Evolutionary conservation across 2,113 vertebrate species (phyloP), one percentile per base, ranked within the genome.

Genomic region (Pterocles orientalis): DNA sequence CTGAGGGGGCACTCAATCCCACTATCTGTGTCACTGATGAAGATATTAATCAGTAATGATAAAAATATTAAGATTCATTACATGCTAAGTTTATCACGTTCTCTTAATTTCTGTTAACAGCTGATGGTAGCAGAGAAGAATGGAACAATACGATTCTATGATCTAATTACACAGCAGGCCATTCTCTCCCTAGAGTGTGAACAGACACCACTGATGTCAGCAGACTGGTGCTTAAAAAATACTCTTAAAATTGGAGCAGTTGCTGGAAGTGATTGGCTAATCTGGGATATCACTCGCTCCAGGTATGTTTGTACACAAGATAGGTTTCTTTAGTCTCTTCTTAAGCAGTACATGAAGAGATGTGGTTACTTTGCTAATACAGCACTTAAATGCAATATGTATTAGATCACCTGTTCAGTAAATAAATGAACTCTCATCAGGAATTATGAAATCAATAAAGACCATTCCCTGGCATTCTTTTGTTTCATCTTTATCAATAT

Each of bases 111-210:
- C 53, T 84, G 23, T 89, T 96, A 41, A 53, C 95, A 99, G 99
- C 93, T 99, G 90, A 99, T 99, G 99, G 99, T 99, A 83, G 99
- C 99, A 3, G 99, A 99, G 95, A 99, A 99, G 95, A 99, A 98
- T 79, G 99, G 99, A 76, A 98, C 98, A 2, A 98, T 99, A 71
- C 98, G 99, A 17, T 99, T 99, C 97, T 99, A 99, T 58, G 98
- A 99, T 96, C 98, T 99, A 79, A 92, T 99, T 76, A 98, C 98
- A 69, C 99, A 99, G 80, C 99, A 99, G 94, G 99, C 99, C 82
- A 99, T 99, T 94, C 97, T 99, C 57, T 99, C 99, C 14, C 98
- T 99, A 95, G 99, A 99, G 90, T 99, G 98, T 48, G 98, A 98
- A 78, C 99, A 99, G 88, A 98, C 96, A 2, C 99, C 98, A 0